These are phyloP conservation scores for Bombus balteatus DNA, from an alignment of 1,140 invertebrate genomes.

Conservation along the genomic window DNA sequence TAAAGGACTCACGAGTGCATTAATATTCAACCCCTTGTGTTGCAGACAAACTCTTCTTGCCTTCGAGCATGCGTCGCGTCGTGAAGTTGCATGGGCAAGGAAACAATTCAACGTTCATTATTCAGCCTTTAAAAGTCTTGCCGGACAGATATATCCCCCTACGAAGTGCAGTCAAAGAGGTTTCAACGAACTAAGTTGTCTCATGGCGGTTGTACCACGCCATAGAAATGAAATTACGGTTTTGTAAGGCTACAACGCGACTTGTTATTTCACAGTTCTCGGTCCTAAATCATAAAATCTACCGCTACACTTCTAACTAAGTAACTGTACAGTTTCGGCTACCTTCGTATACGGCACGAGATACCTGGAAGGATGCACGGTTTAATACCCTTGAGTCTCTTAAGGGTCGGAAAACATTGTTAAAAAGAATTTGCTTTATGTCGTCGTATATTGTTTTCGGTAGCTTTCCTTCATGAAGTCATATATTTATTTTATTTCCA, in stretches of 20 bases:
- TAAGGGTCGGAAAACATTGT: too few species aligned
- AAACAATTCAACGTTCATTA: slow-evolving; percentile 19
- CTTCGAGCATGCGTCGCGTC: neutral
- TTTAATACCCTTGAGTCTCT: neutral
- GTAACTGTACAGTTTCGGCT: neutral
- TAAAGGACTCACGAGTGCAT: neutral
- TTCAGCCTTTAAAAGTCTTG: slow-evolving; percentile 5
- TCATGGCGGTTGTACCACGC: neutral
- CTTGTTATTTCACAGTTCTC: neutral
- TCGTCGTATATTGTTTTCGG: neutral
- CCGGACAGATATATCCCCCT: neutral
- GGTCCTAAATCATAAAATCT: slow-evolving; percentile 21
- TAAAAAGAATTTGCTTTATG: neutral
- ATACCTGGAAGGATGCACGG: neutral
- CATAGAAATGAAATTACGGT: slow-evolving; percentile 19
- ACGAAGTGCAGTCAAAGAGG: neutral
- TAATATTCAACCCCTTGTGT: neutral
- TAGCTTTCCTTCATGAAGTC: neutral
- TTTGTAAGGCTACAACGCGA: neutral
- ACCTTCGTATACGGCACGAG: neutral
- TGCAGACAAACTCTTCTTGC: neutral
- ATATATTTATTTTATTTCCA: slow-evolving; percentile 5
- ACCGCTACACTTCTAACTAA: neutral
- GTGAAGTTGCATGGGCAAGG: neutral
- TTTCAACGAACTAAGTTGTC: neutral